phyloP scores from a whole-genome alignment of 2,888 invertebrate genomes.

The Melanostoma scalare region DNA sequence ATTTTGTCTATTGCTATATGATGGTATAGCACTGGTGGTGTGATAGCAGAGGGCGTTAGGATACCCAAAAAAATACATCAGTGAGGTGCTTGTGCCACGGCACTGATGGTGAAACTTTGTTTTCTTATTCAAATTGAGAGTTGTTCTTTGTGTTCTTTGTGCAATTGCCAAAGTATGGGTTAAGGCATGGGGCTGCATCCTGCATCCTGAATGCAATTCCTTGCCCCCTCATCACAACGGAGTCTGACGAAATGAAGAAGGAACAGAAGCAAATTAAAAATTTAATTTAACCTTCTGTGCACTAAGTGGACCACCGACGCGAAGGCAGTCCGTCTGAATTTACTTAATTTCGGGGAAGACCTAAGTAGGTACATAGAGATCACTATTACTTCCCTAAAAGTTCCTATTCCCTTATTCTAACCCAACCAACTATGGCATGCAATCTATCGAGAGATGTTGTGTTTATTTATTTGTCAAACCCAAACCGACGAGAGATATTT shows the following conservation, averaged over 20 bases:
- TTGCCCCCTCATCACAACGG: too few relatives aligned
- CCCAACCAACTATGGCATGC: not conserved
- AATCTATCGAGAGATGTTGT: not conserved
- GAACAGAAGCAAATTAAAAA: conserved; percentile 50
- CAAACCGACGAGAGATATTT: not conserved
- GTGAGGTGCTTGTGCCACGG: not conserved
- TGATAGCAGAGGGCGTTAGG: conserved; percentile 17
- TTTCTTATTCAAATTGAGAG: conserved; percentile 60
- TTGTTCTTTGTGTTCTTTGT: conserved; percentile 13
- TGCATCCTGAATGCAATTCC: too few relatives aligned
- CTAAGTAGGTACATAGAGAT: not conserved
- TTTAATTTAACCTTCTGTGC: conserved; percentile 51
- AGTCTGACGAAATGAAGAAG: conserved; percentile 9
- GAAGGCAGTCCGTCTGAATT: not conserved
- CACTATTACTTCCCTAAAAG: too few relatives aligned
- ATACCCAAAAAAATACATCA: conserved; percentile 10
- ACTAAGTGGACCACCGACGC: not conserved
- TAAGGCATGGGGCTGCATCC: conserved; percentile 1
- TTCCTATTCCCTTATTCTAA: too few relatives aligned
- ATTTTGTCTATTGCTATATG: conserved; percentile 50
- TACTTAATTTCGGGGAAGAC: not conserved
- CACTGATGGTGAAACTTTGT: conserved; percentile 32
- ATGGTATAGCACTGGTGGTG: conserved; percentile 9
- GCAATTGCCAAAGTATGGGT: conserved; percentile 27
- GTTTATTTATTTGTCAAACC: conserved; percentile 16